A percentile compares a stretch with the other conserved stretches of the same genome.
phyloP scores from a whole-genome alignment of 2,797 vertebrate species.

The Cygnus olor region DNA sequence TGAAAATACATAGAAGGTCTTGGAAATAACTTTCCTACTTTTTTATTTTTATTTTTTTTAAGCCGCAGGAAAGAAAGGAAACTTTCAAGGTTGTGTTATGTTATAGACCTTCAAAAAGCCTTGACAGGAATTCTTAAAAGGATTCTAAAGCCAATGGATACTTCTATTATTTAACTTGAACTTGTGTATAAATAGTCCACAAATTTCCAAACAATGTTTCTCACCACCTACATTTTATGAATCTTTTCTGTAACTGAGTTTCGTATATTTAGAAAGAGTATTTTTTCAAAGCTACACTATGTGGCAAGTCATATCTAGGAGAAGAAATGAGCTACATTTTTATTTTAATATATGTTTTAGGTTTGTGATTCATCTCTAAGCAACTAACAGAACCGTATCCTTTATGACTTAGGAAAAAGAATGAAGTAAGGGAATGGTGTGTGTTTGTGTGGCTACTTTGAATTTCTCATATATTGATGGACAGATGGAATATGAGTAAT shows the following conservation, averaged over 20 bases:
- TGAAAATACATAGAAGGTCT: neutral
- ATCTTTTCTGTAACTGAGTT: neutral
- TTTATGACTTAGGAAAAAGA: neutral
- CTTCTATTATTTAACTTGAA: slow-evolving; percentile 10
- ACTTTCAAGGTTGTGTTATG: neutral
- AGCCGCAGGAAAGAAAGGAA: neutral
- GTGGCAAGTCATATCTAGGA: neutral
- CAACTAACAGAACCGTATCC: neutral
- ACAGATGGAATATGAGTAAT: neutral
- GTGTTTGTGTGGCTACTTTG: neutral
- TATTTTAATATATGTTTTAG: slow-evolving; percentile 11
- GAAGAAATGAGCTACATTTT: neutral
- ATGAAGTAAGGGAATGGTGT: neutral
- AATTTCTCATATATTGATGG: neutral
- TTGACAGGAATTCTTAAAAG: neutral
- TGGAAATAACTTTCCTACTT: neutral
- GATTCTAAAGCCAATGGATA: neutral
- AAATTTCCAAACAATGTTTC: neutral
- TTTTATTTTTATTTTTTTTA: neutral
- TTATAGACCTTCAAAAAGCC: neutral
- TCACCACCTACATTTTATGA: neutral
- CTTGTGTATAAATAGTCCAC: neutral
- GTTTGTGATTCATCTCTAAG: neutral
- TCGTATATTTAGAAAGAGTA: neutral
- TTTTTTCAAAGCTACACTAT: neutral